phyloP scores from a whole-genome alignment of 2,888 invertebrate genomes.

The Agrotis ipsilon region DNA sequence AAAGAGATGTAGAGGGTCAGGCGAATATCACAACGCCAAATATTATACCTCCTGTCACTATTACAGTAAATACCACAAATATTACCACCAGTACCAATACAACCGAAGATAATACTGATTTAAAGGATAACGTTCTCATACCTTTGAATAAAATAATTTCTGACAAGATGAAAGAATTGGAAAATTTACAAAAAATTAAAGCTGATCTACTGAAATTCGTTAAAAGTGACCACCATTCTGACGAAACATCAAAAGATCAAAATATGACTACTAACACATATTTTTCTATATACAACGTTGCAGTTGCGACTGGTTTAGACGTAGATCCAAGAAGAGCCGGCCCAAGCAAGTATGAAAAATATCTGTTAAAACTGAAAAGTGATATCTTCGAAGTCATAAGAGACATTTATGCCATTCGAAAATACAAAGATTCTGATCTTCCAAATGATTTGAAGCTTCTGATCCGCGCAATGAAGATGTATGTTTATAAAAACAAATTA shows the following conservation, averaged over 20 bases:
- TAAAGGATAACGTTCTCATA: conserved; percentile 67
- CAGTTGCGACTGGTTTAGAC: conserved; percentile 61
- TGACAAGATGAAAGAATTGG: conserved; percentile 76
- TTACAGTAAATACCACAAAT: conserved; percentile 34
- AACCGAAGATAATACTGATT: conserved; percentile 35
- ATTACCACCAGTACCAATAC: neutral
- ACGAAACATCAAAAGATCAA: conserved; percentile 29
- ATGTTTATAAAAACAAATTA: conserved; percentile 60
- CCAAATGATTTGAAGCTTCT: conserved; percentile 73
- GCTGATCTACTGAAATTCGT: conserved; percentile 71
- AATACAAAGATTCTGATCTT: conserved; percentile 61
- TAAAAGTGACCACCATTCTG: conserved; percentile 46
- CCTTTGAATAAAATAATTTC: conserved; percentile 75
- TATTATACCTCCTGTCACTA: conserved; percentile 19
- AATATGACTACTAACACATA: conserved; percentile 53
- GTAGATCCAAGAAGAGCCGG: conserved; percentile 63
- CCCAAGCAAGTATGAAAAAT: conserved; percentile 63
- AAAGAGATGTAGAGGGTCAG: conserved; percentile 70
- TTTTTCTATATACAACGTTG: conserved; percentile 70
- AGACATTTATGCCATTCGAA: conserved; percentile 74
- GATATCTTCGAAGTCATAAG: conserved; percentile 78
- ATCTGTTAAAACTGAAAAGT: conserved; percentile 75
- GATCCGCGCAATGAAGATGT: conserved; percentile 73
- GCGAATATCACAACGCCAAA: conserved; percentile 20
- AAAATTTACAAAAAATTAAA: conserved; percentile 72